Evolutionary conservation across 2,113 vertebrate genomes (phyloP).

Genomic region (Fukomys damarensis): DNA sequence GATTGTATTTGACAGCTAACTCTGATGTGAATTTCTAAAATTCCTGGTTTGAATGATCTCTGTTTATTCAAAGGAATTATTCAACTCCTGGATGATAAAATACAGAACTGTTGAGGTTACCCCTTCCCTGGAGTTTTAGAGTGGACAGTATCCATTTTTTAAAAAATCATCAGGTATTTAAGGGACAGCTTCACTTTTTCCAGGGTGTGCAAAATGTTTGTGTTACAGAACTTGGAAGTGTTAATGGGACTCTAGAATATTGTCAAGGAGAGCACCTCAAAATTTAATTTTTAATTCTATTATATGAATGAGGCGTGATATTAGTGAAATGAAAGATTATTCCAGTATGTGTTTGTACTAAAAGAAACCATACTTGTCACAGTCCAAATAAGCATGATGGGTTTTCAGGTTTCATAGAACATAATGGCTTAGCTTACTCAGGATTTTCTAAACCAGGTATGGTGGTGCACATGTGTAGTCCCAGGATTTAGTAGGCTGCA

Average conservation of each 20-base stretch:
- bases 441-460: background rate
- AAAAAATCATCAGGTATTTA: conserved; percentile 21
- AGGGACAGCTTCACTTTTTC: background rate
- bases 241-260: background rate
- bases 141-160: background rate
- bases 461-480: background rate
- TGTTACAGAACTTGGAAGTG: background rate
- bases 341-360: background rate
- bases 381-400: background rate
- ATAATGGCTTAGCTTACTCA: background rate
- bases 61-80: conserved; percentile 13
- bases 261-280: background rate
- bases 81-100: background rate
- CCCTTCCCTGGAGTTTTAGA: background rate
- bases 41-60: conserved; percentile 17
- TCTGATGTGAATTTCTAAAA: background rate
- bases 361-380: background rate
- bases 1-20: background rate
- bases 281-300: conserved; percentile 13
- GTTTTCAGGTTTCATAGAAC: background rate
- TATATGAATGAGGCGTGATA: background rate
- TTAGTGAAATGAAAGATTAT: conserved; percentile 1
- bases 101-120: conserved; percentile 1
- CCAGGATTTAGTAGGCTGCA: background rate
- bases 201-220: background rate